Evolutionary conservation across 2,797 vertebrate genomes (phyloP).

Genomic region (Coreius guichenoti): DNA sequence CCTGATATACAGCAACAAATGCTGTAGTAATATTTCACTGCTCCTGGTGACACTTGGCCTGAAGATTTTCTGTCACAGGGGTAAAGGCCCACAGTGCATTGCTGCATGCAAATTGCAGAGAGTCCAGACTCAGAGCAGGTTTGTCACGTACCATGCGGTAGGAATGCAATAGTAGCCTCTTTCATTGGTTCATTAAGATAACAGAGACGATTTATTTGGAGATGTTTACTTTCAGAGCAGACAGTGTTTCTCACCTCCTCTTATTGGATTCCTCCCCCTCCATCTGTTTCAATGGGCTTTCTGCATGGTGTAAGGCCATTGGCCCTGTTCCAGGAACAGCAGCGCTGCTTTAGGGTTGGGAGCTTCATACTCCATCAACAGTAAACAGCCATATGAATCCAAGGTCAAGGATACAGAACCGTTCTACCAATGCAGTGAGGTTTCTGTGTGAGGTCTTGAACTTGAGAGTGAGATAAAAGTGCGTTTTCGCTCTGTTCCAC

Average conservation of each 20-base stretch:
- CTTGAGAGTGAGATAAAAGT: constrained; percentile 19
- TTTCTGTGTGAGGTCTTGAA: constrained; percentile 4
- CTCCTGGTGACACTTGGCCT: constrained; percentile 36
- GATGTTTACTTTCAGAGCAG: constrained; percentile 17
- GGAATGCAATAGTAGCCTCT: constrained; percentile 36
- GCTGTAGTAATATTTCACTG: constrained; percentile 44
- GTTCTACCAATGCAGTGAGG: constrained; percentile 12
- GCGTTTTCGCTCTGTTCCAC: constrained; percentile 18
- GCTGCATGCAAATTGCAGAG: constrained; percentile 46
- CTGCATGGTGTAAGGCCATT: constrained; percentile 14
- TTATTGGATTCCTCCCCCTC: constrained; percentile 32
- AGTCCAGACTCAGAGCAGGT: neutral
- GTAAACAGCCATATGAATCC: constrained; percentile 34
- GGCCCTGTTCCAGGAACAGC: constrained; percentile 42
- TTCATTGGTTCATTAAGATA: constrained; percentile 39
- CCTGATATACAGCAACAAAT: constrained; percentile 54
- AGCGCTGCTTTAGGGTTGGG: constrained; percentile 28
- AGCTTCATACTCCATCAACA: constrained; percentile 19
- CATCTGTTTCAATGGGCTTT: neutral
- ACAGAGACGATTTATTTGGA: constrained; percentile 31
- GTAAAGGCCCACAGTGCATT: neutral
- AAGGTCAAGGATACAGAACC: constrained; percentile 16
- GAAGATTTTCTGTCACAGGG: constrained; percentile 32
- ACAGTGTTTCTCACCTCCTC: constrained; percentile 35
- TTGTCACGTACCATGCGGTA: constrained; percentile 33